Percentiles rank a stretch among this genome's conserved stretches.
Conservation (phyloP, 1,140 invertebrate species). For the Spodoptera frugiperda region DNA sequence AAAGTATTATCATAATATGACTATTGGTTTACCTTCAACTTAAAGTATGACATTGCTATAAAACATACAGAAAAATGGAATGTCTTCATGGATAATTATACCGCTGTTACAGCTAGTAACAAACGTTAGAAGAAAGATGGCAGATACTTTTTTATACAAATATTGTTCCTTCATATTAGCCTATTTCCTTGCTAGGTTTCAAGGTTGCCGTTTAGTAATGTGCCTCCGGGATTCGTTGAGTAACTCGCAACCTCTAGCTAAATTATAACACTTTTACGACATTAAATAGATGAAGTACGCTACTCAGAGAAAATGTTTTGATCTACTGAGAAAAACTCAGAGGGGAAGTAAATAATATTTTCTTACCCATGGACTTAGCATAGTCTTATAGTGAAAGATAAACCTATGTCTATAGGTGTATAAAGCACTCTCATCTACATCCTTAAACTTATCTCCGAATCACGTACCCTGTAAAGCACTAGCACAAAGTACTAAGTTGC, state of each 20-base stretch:
- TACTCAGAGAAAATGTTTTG: slow-evolving; percentile 1
- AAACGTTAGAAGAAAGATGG: background rate
- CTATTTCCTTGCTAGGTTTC: slow-evolving; percentile 1
- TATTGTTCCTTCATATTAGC: background rate
- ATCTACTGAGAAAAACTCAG: background rate
- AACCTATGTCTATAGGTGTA: no score
- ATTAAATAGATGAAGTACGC: slow-evolving; percentile 27
- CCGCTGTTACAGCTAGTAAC: background rate
- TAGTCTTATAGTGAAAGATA: no score
- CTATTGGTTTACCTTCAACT: no score
- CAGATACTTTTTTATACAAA: background rate
- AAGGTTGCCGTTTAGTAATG: slow-evolving; percentile 11
- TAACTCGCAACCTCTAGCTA: background rate
- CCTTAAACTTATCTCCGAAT: no score
- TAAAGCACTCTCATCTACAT: no score
- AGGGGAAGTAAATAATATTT: background rate
- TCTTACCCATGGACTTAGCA: no score
- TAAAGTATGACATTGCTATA: no score
- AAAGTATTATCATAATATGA: no score
- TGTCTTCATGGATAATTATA: no score
- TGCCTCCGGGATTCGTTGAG: slow-evolving; percentile 13
- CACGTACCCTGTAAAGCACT: no score
- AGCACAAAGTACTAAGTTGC: no score
- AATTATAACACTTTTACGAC: slow-evolving; percentile 14
- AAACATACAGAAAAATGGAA: no score